Base-by-base conservation (phyloP, 1,140 invertebrate species). In the Sitobion miscanthi region DNA sequence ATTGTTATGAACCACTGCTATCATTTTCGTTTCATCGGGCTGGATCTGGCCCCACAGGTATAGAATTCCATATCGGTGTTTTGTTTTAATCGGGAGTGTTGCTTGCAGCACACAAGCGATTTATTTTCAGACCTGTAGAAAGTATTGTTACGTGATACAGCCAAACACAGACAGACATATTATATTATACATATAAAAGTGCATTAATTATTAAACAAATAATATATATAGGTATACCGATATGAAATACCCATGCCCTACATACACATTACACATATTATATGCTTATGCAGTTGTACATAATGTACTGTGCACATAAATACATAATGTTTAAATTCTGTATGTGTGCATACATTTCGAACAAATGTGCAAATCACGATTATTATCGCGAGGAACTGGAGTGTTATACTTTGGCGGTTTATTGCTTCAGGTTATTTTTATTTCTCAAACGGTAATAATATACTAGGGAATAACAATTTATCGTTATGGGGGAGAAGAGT, bases 381-480 rank as follows among this genome's bases (percentile, higher is more conserved):
- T 54, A 57, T 90, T 38, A 57, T 57, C 52, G 11, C 21, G 21
- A 9, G 88, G 49, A 38, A 57, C 25, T 25, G 52, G 38, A 90
- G 49, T 38, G 49, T 54, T 54, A 49, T 30, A 57, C 52, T 57
- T 20, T 30, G 23, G 35, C 52, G 35, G 23, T 90, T 57, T 57
- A 90, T 57, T 42, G 52, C 88, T 21, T 25, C 11, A 8, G 52
- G 88, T 35, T 90, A 42, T 57, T 57, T 89, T 90, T 54, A 90
- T 90, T 90, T 57, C 52, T 57, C 62, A n/a, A 57, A 90, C 52
- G 52, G 47, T 88, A 88, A 52, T 45, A 88, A 52, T 52, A 35
- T 88, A 88, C 47, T 35, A 17, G 52, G 88, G 25, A 57, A 90
- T 90, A 90, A 90, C 88, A 57, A 42, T 57, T 90, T 90, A 90